Base-by-base conservation (phyloP, 2,797 vertebrate species). In the Okamejei kenojei region DNA sequence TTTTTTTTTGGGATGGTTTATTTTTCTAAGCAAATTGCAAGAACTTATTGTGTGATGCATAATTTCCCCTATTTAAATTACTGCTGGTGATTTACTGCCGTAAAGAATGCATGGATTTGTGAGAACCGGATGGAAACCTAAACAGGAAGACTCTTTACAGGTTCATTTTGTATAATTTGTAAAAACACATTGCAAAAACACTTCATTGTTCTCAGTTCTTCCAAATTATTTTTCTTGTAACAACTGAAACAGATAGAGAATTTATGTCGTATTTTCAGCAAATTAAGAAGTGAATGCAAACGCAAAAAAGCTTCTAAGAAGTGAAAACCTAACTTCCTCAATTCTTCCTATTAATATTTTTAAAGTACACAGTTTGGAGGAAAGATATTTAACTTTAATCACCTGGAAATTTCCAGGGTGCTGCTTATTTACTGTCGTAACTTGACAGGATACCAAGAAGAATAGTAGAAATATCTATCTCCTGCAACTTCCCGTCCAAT, bases 71-170 rank as follows among this genome's bases (percentile, higher is more conserved):
- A 93, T 94, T 93, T 94, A 94, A 94, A 95, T 93, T 88, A 93
- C 94, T 94, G 23, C 35, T 91, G 35, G 65, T 73, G 95, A 95
- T 94, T 94, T 94, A 95, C 94, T 95, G 94, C 94, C 95, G 95
- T 94, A 94, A 84, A 93, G 94, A 77, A 17, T 94, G 93, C 94
- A 82, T 58, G 61, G 74, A 6, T 26, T 26, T 76, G 5, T 90
- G 93, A 80, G 65, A 93, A 94, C 93, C 94, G 94, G 94, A 95
- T 96, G 96, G 96, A 96, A 96, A 94, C 74, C 94, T 93, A 94
- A 94, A 93, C 96, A 96, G 96, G 96, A 97, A 96, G 19, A 95
- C 93, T 93, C 54, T 90, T 94, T 26, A 21, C 93, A 93, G 94
- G 95, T 96, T 96, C 95, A 96, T 96, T 93, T 95, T 94, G 93